Evolutionary conservation across 2,888 invertebrate genomes (phyloP).

Genomic region (Capitulum mitella): DNA sequence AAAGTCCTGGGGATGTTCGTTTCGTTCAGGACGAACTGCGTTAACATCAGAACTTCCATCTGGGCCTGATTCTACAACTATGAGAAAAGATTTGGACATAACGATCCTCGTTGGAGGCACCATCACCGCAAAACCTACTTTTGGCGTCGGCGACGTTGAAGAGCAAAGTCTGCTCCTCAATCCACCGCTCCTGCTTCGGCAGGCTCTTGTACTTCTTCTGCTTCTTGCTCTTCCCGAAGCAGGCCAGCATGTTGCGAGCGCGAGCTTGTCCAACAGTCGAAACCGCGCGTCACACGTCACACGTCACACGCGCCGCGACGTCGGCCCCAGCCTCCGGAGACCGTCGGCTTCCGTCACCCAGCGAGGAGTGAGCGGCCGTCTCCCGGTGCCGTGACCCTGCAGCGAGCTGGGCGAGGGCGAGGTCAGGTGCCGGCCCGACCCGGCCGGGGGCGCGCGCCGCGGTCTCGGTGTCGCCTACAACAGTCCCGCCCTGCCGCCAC

Average conservation of each 20-base stretch:
- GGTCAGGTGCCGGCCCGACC: background rate
- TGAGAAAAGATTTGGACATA: too few relatives aligned
- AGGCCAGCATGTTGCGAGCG: background rate
- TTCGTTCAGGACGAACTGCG: too few relatives aligned
- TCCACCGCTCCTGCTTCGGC: slow-evolving; percentile 14
- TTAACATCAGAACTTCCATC: too few relatives aligned
- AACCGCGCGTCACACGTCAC: background rate
- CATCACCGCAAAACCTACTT: slow-evolving; percentile 7
- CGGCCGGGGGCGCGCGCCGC: background rate
- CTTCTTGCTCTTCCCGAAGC: slow-evolving; percentile 16
- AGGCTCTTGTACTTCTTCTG: slow-evolving; percentile 16
- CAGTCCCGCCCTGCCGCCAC: background rate
- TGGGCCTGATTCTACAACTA: too few relatives aligned
- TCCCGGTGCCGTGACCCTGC: slow-evolving; percentile 1
- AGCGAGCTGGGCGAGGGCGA: background rate
- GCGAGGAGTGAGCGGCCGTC: background rate
- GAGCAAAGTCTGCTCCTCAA: background rate
- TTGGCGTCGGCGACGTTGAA: background rate
- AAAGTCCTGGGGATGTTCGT: too few relatives aligned
- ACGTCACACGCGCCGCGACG: background rate
- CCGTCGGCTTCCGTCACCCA: background rate
- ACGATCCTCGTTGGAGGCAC: background rate
- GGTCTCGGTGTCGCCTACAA: background rate
- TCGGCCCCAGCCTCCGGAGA: background rate
- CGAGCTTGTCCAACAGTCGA: background rate